Base-by-base conservation (phyloP, 2,888 invertebrate species). In the Microplitis manilae region DNA sequence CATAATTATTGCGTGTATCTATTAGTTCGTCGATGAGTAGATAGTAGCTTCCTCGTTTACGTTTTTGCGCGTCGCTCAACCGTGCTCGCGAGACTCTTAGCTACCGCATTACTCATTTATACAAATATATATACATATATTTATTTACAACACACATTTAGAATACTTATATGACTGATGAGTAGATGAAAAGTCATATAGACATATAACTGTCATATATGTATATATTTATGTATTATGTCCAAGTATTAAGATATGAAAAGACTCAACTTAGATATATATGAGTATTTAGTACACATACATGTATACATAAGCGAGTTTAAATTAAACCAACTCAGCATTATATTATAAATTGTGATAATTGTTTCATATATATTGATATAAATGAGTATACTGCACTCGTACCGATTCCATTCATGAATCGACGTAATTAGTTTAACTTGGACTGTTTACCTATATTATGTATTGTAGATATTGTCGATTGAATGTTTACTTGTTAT, bases 1-100 rank as follows among this genome's bases (percentile, higher is more conserved):
- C 17, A 72, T 77, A 80, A 82, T 82, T 81, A 82, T 80, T 78
- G 76, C 76, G 70, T 78, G 61, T 75, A 79, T 81, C 81, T 72
- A 80, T 81, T 78, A 77, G 76, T 70, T 76, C 50, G 64, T 73
- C 79, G 76, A 80, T 76, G 76, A 64, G 76, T 75, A 74, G 38
- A 71, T 71, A 76, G 38, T 64, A 59, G 68, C 40, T 68, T 38
- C 15, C 62, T 72, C 62, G 62, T 72, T 72, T 74, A 68, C 67
- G 68, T 68, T 75, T 75, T 75, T 75, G 75, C 68, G 40, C 68
- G 41, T 68, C 68, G 62, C 75, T 68, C 67, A 62, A 62, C 7
- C 62, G 62, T 62, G 62, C 62, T 59, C 30, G 59, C 65, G 59
- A 69, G 41, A 17, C 30, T 69, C 59, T 30, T n/a, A n/a, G 70